phyloP scores from a whole-genome alignment of 2,888 invertebrate genomes.

The Galerucella calmariensis region DNA sequence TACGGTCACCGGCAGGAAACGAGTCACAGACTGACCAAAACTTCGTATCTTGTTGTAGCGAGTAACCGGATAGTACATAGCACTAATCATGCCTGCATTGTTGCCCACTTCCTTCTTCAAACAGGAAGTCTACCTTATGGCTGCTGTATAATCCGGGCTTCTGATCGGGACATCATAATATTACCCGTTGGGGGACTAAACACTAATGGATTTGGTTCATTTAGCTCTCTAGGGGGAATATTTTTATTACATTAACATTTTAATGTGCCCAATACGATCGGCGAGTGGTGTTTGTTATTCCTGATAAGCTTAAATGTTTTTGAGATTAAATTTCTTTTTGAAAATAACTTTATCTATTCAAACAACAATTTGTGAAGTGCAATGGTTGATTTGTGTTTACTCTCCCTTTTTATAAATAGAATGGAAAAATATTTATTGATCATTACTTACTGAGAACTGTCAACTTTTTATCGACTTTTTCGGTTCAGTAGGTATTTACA shows the following conservation, averaged over 20 bases:
- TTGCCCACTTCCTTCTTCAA: slow-evolving; percentile 26
- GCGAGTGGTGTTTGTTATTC: not conserved
- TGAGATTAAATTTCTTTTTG: not conserved
- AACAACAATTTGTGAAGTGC: not conserved
- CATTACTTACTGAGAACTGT: too few relatives aligned
- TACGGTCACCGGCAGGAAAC: slow-evolving; percentile 7
- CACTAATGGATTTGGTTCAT: slow-evolving; percentile 27
- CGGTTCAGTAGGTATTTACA: too few relatives aligned
- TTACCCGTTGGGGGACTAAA: slow-evolving; percentile 16
- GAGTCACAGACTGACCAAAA: slow-evolving; percentile 22
- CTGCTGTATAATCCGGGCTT: slow-evolving; percentile 19
- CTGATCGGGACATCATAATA: slow-evolving; percentile 7
- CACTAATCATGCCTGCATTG: slow-evolving; percentile 24
- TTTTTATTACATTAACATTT: slow-evolving; percentile 26
- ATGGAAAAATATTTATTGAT: too few relatives aligned
- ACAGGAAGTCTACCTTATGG: slow-evolving; percentile 22
- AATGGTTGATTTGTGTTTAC: not conserved
- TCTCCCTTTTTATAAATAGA: too few relatives aligned
- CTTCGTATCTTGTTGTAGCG: slow-evolving; percentile 22
- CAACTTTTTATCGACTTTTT: too few relatives aligned
- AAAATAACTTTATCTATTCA: not conserved
- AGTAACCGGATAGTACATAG: slow-evolving; percentile 23
- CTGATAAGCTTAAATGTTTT: not conserved
- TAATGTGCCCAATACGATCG: slow-evolving; percentile 18
- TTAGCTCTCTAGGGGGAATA: slow-evolving; percentile 24